Evolutionary conservation across 2,113 vertebrate species (phyloP).

Genomic region (Fukomys damarensis): DNA sequence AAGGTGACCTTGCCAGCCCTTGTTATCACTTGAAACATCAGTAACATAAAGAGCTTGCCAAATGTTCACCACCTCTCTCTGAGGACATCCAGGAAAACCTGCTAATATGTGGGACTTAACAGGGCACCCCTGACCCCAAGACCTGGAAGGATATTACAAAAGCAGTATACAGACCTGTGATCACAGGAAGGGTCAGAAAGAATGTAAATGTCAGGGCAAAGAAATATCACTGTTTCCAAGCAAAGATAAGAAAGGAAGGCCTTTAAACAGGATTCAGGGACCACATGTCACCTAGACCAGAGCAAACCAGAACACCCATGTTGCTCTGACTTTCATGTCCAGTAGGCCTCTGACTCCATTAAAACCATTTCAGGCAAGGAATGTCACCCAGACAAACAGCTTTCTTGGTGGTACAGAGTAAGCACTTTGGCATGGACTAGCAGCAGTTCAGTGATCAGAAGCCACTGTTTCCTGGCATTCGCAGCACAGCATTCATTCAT

Average conservation of each 20-base stretch:
- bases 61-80: neutral
- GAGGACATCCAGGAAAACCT: neutral
- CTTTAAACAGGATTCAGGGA: neutral
- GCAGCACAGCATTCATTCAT: neutral
- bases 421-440: neutral
- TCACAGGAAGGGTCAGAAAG: neutral
- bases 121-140: neutral
- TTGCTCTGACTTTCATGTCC: neutral
- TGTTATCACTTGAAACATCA: neutral
- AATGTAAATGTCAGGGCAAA: slow-evolving; percentile 49
- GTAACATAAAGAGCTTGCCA: neutral
- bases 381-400: neutral
- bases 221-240: neutral
- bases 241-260: neutral
- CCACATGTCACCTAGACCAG: neutral
- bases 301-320: neutral
- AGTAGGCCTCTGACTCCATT: neutral
- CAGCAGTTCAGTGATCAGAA: neutral
- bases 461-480: neutral
- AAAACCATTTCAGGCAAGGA: neutral
- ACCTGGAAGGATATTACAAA: slow-evolving; percentile 29
- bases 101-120: neutral
- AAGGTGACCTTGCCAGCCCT: neutral
- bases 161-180: neutral
- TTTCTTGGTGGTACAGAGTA: neutral